phyloP scores from a whole-genome alignment of 2,888 invertebrate species.

The Lutraria lutraria region DNA sequence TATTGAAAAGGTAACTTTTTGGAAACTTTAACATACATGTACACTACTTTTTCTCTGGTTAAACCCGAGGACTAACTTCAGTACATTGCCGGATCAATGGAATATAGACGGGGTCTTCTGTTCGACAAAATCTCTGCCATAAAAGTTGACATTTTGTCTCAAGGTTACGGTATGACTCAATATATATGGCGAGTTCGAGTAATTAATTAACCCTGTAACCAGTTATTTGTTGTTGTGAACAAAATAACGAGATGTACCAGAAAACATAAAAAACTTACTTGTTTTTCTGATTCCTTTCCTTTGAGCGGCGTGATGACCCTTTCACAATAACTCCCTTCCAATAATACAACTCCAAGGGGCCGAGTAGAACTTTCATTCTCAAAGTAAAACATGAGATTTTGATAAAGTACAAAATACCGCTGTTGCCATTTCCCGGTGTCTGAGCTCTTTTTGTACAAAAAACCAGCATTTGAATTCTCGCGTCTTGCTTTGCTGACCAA shows the following conservation, averaged over 20 bases:
- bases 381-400: conserved; percentile 97
- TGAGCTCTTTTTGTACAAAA: conserved; percentile 94
- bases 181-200: no score
- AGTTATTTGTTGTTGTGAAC: not conserved
- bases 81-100: no score
- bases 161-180: no score
- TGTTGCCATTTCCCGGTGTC: conserved; percentile 95
- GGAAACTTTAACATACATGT: no score
- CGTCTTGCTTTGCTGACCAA: conserved; percentile 94
- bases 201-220: no score
- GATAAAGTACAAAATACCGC: conserved; percentile 88
- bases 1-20: no score
- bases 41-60: no score
- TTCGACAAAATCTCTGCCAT: no score
- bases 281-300: conserved; percentile 84
- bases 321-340: conserved; percentile 94
- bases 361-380: conserved; percentile 93
- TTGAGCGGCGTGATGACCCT: conserved; percentile 82
- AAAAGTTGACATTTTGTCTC: no score
- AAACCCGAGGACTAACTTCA: no score
- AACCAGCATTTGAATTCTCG: conserved; percentile 94
- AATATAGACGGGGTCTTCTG: no score
- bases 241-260: not conserved
- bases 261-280: conserved; percentile 73
- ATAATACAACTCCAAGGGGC: conserved; percentile 93